Conservation (phyloP, 1,140 invertebrate genomes). For the Camponotus vicinus region DNA sequence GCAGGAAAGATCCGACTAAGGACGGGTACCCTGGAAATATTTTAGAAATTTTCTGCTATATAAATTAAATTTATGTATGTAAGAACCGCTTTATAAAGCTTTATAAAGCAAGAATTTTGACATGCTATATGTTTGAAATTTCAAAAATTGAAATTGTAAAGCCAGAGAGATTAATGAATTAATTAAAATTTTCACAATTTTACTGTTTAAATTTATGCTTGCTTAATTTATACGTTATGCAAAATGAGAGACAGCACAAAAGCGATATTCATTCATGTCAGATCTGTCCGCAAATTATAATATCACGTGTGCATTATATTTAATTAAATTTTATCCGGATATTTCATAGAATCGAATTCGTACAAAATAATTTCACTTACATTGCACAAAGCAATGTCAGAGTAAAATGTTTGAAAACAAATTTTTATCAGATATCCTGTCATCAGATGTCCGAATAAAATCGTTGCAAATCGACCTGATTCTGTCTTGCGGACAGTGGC, state of each 20-base stretch:
- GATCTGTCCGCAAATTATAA: constrained; percentile 8
- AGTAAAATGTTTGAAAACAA: constrained; percentile 14
- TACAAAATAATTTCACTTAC: not conserved
- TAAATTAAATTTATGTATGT: not conserved
- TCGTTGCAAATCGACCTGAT: constrained; percentile 44
- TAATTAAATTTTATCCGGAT: not conserved
- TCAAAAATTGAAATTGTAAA: not conserved
- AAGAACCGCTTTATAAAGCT: not conserved
- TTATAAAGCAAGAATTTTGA: not conserved
- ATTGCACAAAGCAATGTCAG: not conserved
- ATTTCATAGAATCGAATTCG: not conserved
- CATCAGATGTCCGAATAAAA: constrained; percentile 18
- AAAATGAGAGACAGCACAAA: not conserved
- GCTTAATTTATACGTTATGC: not conserved
- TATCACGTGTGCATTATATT: not conserved
- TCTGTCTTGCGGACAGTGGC: constrained; percentile 49
- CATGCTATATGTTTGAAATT: not conserved
- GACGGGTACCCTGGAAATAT: not conserved
- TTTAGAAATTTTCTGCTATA: not conserved
- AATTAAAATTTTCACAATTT: not conserved
- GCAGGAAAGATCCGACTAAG: not conserved
- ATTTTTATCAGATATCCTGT: constrained; percentile 24
- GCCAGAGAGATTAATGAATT: not conserved
- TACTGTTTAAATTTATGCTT: not conserved
- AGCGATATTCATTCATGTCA: constrained; percentile 30